Evolutionary conservation across 2,113 vertebrate genomes (phyloP), one percentile per base, ranked within the genome.

Genomic region (Proteles cristata): DNA sequence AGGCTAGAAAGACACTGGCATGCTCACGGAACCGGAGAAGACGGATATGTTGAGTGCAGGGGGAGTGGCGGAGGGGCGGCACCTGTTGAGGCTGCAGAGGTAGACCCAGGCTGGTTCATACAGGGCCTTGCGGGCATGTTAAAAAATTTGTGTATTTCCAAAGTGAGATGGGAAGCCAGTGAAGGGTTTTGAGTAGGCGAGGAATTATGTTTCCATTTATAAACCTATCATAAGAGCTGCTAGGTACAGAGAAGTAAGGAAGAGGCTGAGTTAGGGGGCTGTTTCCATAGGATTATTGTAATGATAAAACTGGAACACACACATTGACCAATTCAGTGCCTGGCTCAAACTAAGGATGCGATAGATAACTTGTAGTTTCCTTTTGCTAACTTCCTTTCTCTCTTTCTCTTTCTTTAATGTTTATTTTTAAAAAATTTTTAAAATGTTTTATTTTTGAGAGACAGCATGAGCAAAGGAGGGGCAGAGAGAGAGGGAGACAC

Each of bases 331-430:
- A 1, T 69, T 85, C 14, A 65, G 71, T 53, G 17, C 8, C 43
- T 90, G 84, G 48, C 10, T 90, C 39, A 82, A 76, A 88, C 9
- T 21, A 53, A 68, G 21, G 33, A 43, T 76, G 3, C 17, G 3
- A n/a, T 28, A 58, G 15, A 17, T 50, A 85, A 45, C 45, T 17
- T 8, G 4, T 45, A 53, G 23, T 8, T 76, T 91, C 4, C 25
- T 73, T 93, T 96, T 93, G 55, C 11, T 81, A 84, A 80, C 19
- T 43, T 93, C 65, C 23, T 61, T 21, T 23, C 58, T 61, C 53
- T 55, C 17, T 7, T 17, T 55, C 55, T 1, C 55, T 53, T 14
- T 48, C 45, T 48, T 58, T 58, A 58, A 58, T 58, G 55, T 58
- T 58, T 58, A 58, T 58, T 58, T 39, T 39, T 39, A 39, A 39